Conservation (phyloP, 2,888 invertebrate species). For the Rhingia campestris region DNA sequence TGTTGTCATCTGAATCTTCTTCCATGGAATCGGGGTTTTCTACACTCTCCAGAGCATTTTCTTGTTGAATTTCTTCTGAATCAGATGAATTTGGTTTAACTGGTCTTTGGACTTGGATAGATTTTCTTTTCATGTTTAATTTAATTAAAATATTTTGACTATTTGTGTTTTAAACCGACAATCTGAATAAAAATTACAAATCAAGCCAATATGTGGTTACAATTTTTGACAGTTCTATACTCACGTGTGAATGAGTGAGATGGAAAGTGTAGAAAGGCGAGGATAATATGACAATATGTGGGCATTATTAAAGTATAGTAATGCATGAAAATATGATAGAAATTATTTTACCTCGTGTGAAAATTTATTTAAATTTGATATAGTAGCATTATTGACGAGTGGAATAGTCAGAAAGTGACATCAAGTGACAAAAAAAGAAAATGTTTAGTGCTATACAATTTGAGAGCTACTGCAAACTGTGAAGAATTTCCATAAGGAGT, state of each 20-base stretch:
- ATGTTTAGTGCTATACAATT: too few relatives aligned
- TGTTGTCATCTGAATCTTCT: conserved; percentile 75
- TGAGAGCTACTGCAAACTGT: too few relatives aligned
- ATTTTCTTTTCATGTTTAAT: conserved; percentile 52
- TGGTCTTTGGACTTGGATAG: conserved; percentile 19
- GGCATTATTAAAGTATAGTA: too few relatives aligned
- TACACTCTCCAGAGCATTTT: conserved; percentile 5
- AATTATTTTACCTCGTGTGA: too few relatives aligned
- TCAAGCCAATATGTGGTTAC: not conserved
- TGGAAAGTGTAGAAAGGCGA: too few relatives aligned
- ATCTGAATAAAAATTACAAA: not conserved
- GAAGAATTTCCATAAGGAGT: too few relatives aligned
- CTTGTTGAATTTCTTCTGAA: not conserved
- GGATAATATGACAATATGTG: too few relatives aligned
- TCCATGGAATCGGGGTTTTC: conserved; percentile 18
- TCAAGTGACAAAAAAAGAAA: too few relatives aligned
- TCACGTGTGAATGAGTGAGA: conserved; percentile 72
- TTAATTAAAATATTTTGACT: not conserved
- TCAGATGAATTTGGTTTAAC: conserved; percentile 9
- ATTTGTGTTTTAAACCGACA: not conserved
- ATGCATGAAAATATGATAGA: too few relatives aligned
- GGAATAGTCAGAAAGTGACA: too few relatives aligned
- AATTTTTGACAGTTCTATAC: conserved; percentile 47
- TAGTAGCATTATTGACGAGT: too few relatives aligned
- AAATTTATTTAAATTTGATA: too few relatives aligned